Evolutionary conservation across 2,797 vertebrate genomes (phyloP), one percentile per base, ranked within the genome.

Genomic region (Sylvilagus floridanus): DNA sequence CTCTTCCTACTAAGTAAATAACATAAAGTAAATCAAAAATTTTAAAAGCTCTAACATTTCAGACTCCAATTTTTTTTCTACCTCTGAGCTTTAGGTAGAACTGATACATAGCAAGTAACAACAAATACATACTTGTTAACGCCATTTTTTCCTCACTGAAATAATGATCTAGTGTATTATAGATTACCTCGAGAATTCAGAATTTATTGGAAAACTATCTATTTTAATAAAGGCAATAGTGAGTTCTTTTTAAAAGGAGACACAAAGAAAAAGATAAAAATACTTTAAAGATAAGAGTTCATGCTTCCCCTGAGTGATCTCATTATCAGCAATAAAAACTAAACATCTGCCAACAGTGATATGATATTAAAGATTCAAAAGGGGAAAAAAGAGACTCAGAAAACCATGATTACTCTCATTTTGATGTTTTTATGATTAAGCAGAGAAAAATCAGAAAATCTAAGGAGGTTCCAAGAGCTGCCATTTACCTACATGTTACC

Each of bases 361-460:
- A 30, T 11, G 22, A 16, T 68, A 65, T 83, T 88, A 92, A 94
- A 81, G 35, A 87, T 65, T 82, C 4, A 66, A 50, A 63, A 35
- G 60, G 83, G 3, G 22, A 66, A 12, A 30, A 57, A 28, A 94
- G 65, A 26, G 62, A 26, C 75, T 81, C 14, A 71, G 12, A 84
- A 91, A 83, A 42, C 28, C 14, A 65, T 13, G 66, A 24, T 84
- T 94, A 24, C 5, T 62, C 11, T 79, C 62, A 69, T 88, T 79
- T 89, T 94, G 60, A 37, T 86, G 32, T 65, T 92, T 57, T 91
- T 89, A 32, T 12, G 35, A 3, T 82, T 73, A 94, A 92, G 68
- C 66, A 93, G 65, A 91, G 16, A 94, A 47, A 91, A 95, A 50
- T 77, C 42, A 89, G 54, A 89, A 91, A 81, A 93, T 84, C 76